Conservation (phyloP, 2,888 invertebrate species). For the Stenichneumon culpator region DNA sequence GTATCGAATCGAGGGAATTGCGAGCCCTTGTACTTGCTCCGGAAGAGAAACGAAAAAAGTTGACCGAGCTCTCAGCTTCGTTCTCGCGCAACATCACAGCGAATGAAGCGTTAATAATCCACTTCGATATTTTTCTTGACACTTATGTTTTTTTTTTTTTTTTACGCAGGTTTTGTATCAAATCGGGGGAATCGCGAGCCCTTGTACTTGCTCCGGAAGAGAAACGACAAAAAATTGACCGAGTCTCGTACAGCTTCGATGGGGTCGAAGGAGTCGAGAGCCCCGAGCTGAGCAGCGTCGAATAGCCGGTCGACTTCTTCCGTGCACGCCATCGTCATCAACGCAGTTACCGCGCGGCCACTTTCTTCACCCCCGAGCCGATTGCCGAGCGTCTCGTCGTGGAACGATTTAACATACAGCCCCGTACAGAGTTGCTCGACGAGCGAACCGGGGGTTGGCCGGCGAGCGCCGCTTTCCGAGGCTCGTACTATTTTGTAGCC, state of each 20-base stretch:
- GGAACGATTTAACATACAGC: conserved; percentile 52
- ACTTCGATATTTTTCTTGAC: no score
- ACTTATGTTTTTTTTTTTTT: no score
- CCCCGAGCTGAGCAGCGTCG: neutral
- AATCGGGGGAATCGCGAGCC: no score
- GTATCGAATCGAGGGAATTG: no score
- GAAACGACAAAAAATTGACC: conserved; percentile 17
- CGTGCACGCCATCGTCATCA: conserved; percentile 47
- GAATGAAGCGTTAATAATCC: no score
- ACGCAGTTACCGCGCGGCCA: conserved; percentile 29
- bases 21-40: no score
- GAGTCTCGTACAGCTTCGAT: neutral
- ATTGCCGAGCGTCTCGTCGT: conserved; percentile 29
- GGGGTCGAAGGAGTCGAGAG: conserved; percentile 4
- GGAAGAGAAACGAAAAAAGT: neutral
- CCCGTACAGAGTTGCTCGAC: conserved; percentile 17
- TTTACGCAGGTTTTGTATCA: no score
- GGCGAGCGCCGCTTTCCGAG: conserved; percentile 34
- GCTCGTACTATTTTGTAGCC: conserved; percentile 58
- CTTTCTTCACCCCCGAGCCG: conserved; percentile 27
- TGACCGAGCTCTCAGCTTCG: conserved; percentile 22
- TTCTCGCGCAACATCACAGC: no score
- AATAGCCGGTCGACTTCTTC: neutral
- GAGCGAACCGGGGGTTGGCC: conserved; percentile 37
- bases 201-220: neutral